Evolutionary conservation across 1,140 invertebrate species (phyloP), one percentile per base, ranked within the genome.

Genomic region (Penaeus chinensis): DNA sequence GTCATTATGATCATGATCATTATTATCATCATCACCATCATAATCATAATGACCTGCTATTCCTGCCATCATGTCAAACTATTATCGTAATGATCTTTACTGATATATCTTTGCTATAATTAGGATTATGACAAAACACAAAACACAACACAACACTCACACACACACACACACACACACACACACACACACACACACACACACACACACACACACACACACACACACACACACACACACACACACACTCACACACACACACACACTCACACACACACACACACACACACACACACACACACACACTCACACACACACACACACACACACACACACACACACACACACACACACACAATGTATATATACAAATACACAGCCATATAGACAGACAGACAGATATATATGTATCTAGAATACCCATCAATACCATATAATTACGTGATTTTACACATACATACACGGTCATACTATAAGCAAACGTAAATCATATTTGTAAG

Each of bases 201-300:
- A 69, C 13, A 69, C 13, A 69, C 13, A 69, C 13, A 69, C 13
- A 69, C 13, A 69, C 13, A 69, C 13, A 69, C 13, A 69, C 13
- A 69, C 13, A 69, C 13, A 69, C 13, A 69, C 13, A 69, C 13
- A 69, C 13, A 69, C 13, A 69, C 13, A 13, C 65, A 69, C 65
- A 69, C 65, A 27, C 65, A 69, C 65, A 69, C 65, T 5, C 65
- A 69, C 65, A 69, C 65, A 69, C 65, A 69, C 65, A 69, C 65
- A 69, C 27, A 5, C 65, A 69, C 65, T 5, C 65, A 69, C 27
- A 69, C 65, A 69, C 27, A 69, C 65, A 69, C 65, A 69, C 65
- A 69, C 65, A 69, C 65, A 69, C 65, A 69, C 65, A 69, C 65
- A 69, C 13, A 69, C 13, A 69, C 13, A 69, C 13, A 69, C 13